phyloP scores from a whole-genome alignment of 1,140 invertebrate genomes.

The Reticulitermes speratus region DNA sequence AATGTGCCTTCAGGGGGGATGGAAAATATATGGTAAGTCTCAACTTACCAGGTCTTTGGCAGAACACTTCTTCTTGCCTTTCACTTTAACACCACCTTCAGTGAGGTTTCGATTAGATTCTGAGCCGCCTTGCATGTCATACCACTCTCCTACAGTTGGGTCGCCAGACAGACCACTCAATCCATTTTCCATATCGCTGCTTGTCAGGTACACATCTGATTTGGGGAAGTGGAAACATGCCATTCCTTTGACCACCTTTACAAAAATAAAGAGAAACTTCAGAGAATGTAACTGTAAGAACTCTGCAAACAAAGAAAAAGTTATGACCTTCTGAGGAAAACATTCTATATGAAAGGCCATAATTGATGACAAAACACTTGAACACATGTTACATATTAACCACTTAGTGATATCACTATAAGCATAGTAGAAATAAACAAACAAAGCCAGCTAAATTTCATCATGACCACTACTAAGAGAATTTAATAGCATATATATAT shows the following conservation, averaged over 20 bases:
- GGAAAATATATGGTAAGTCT: too few relatives aligned
- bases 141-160: constrained; percentile 56
- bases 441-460: too few relatives aligned
- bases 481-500: too few relatives aligned
- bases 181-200: constrained; percentile 53
- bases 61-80: constrained; percentile 50
- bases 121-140: constrained; percentile 35
- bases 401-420: too few relatives aligned
- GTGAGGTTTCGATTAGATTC: constrained; percentile 11
- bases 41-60: constrained; percentile 41
- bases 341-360: not conserved
- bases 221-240: constrained; percentile 62
- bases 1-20: too few relatives aligned
- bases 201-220: constrained; percentile 59
- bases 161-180: constrained; percentile 46
- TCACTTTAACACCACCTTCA: constrained; percentile 45
- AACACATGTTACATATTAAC: not conserved
- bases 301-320: not conserved
- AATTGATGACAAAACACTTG: not conserved
- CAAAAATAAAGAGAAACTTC: not conserved
- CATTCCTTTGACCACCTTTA: constrained; percentile 61
- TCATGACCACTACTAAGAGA: too few relatives aligned
- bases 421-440: too few relatives aligned
- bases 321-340: too few relatives aligned
- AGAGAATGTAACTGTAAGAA: not conserved